Evolutionary conservation across 2,888 invertebrate genomes (phyloP).

Genomic region (Drosophila picticornis): DNA sequence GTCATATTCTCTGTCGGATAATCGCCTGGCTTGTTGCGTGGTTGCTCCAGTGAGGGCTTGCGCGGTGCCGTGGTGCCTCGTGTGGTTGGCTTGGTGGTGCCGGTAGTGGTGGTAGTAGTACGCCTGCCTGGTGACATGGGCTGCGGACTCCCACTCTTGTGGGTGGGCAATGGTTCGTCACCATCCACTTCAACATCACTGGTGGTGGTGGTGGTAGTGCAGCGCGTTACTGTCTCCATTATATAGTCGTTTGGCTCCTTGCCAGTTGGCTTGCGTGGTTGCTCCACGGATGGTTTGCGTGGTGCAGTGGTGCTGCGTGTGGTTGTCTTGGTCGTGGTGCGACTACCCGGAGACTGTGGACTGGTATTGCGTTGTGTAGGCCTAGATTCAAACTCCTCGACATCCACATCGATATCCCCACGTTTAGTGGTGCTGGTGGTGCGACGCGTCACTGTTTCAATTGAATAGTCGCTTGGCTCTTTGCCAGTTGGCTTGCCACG

Average conservation of each 20-base stretch:
- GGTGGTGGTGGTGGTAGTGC: conserved; percentile 12
- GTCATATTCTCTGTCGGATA: not conserved
- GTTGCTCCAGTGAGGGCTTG: conserved; percentile 10
- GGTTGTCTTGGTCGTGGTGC: conserved; percentile 44
- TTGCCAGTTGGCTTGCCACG: not conserved
- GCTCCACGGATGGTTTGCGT: conserved; percentile 23
- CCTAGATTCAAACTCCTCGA: conserved; percentile 17
- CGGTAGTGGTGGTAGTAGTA: conserved; percentile 6
- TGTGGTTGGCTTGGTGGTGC: conserved; percentile 2
- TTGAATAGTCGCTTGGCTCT: not conserved
- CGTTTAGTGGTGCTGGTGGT: conserved; percentile 19
- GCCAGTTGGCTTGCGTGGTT: conserved; percentile 9
- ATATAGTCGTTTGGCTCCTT: conserved; percentile 10
- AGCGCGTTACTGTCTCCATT: conserved; percentile 12
- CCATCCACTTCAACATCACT: conserved; percentile 50
- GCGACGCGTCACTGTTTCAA: conserved; percentile 9
- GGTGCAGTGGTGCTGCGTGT: conserved; percentile 17
- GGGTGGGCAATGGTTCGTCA: conserved; percentile 37
- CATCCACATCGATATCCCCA: conserved; percentile 19
- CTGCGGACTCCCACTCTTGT: conserved; percentile 19
- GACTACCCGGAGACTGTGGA: conserved; percentile 47
- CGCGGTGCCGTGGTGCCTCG: conserved; percentile 9
- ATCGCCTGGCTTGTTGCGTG: not conserved
- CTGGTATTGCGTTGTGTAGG: not conserved
- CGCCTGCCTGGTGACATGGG: conserved; percentile 11